Evolutionary conservation across 2,113 vertebrate species (phyloP), one percentile per base, ranked within the genome.

Genomic region (Phalacrocorax brasilianus): DNA sequence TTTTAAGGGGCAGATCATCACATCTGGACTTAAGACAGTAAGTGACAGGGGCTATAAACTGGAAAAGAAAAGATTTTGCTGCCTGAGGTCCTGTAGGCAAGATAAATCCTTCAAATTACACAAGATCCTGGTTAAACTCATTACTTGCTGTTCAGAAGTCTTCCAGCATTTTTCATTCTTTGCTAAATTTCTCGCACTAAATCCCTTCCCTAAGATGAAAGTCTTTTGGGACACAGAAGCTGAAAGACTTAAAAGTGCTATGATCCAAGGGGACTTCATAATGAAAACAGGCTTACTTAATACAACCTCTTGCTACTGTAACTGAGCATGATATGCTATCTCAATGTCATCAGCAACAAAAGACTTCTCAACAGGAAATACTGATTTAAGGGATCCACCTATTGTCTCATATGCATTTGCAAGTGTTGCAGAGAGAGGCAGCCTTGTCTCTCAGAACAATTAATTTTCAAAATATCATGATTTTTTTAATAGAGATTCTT

Each of bases 171-270:
- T 97, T 95, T 95, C 78, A 84, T 97, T 91, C 96, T 97, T 95
- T 88, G 84, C 85, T 96, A 96, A 95, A 97, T 98, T 97, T 98
- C 97, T 97, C 97, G 94, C 92, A 85, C 62, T 96, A 97, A 98
- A 97, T 97, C 95, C 75, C 92, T 91, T 97, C 91, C 53, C 95
- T 78, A 88, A 95, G 89, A 97, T 93, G 93, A 93, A 96, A 96
- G 85, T 88, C 91, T 95, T 95, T 75, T 52, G 94, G 68, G 91
- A 96, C 58, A 59, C 35, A 96, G 80, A 96, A 88, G 66, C 75
- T 58, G 32, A 92, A 96, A 97, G 91, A 96, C 96, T 96, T 95
- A 93, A 79, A 97, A 96, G 78, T 90, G 80, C 70, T 97, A 76
- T 76, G 63, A 85, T 97, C 85, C 84, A 85, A 75, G 62, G 81